Percentiles rank a stretch among this genome's conserved stretches.
phyloP scores from a whole-genome alignment of 2,113 vertebrate species.

The Bostrychus sinensis region DNA sequence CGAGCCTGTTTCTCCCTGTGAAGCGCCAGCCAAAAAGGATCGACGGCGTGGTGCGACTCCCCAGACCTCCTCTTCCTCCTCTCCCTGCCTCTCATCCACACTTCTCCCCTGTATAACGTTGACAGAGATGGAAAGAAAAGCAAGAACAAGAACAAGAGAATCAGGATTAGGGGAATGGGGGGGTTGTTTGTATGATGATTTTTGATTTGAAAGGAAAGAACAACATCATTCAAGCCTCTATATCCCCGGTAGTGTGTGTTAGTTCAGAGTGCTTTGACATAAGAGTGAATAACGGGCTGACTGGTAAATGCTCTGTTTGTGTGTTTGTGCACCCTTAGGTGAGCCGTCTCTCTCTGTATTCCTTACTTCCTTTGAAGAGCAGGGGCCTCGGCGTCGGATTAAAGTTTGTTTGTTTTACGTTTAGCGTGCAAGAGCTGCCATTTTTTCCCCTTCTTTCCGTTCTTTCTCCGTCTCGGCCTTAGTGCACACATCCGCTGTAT shows the following conservation, averaged over 20 bases:
- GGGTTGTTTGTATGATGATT: slow-evolving; percentile 72
- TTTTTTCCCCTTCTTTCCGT: slow-evolving; percentile 64
- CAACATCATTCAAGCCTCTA: slow-evolving; percentile 76
- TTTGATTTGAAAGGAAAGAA: slow-evolving; percentile 73
- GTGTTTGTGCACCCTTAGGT: slow-evolving; percentile 75
- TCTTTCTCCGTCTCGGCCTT: slow-evolving; percentile 28
- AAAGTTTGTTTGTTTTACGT: slow-evolving; percentile 83
- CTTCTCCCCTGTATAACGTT: slow-evolving; percentile 59
- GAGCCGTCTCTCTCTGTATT: slow-evolving; percentile 45
- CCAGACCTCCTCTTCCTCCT: slow-evolving; percentile 67
- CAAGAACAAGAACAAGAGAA: slow-evolving; percentile 70
- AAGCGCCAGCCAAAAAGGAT: slow-evolving; percentile 76
- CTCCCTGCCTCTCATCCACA: slow-evolving; percentile 60
- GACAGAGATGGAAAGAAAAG: slow-evolving; percentile 74
- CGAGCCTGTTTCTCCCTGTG: slow-evolving; percentile 69
- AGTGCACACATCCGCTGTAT: slow-evolving; percentile 49
- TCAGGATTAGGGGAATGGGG: slow-evolving; percentile 28
- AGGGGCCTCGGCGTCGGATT: slow-evolving; percentile 72
- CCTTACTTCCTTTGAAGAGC: slow-evolving; percentile 75
- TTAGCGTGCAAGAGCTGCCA: slow-evolving; percentile 79
- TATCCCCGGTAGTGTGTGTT: slow-evolving; percentile 69
- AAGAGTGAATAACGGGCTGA: slow-evolving; percentile 74
- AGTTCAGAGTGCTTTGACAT: slow-evolving; percentile 76
- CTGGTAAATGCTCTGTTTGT: slow-evolving; percentile 79
- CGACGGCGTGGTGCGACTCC: slow-evolving; percentile 76